Conservation (phyloP, 2,113 vertebrate genomes). For the Gadus chalcogrammus region DNA sequence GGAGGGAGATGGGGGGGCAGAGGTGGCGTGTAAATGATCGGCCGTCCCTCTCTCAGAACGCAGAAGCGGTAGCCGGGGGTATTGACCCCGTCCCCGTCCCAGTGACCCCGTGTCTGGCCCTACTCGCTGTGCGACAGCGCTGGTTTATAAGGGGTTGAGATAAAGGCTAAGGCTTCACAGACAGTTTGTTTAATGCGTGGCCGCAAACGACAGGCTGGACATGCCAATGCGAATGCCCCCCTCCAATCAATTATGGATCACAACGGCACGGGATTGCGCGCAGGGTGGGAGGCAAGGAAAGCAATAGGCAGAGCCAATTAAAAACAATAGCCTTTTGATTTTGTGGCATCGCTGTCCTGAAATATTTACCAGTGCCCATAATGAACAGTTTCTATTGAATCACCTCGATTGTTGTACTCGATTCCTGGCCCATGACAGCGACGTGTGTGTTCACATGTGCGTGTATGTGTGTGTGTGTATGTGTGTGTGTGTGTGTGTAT, state of each 20-base stretch:
- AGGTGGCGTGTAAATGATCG: constrained; percentile 32
- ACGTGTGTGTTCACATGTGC: too few relatives aligned
- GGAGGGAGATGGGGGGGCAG: constrained; percentile 19
- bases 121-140: constrained; percentile 53
- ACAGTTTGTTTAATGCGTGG: constrained; percentile 44
- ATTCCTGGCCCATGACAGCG: constrained; percentile 7
- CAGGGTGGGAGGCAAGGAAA: constrained; percentile 52
- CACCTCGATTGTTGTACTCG: constrained; percentile 23
- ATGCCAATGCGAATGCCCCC: constrained; percentile 52
- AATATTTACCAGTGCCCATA: constrained; percentile 62
- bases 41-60: constrained; percentile 50
- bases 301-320: constrained; percentile 34
- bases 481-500: too few relatives aligned
- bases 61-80: constrained; percentile 51
- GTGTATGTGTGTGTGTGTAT: too few relatives aligned
- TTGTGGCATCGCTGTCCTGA: constrained; percentile 34
- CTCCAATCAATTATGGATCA: constrained; percentile 61
- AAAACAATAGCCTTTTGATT: constrained; percentile 46
- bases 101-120: constrained; percentile 45
- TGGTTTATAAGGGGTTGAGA: constrained; percentile 49
- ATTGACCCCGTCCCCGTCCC: constrained; percentile 31
- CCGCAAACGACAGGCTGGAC: constrained; percentile 44
- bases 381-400: constrained; percentile 47
- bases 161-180: constrained; percentile 37
- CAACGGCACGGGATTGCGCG: constrained; percentile 48